phyloP scores from a whole-genome alignment of 2,888 invertebrate species.

The Carabus problematicus region DNA sequence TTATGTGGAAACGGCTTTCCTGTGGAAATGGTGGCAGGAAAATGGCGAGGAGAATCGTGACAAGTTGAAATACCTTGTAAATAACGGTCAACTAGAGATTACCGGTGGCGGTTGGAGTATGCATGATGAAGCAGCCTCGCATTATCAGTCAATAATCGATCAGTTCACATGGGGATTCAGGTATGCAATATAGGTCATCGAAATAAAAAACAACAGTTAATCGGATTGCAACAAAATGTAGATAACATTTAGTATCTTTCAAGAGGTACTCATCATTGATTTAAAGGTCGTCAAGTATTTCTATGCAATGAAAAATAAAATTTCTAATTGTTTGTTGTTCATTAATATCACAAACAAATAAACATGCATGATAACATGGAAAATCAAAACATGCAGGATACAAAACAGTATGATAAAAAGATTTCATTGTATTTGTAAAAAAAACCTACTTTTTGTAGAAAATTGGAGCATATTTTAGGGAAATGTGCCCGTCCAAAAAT shows the following conservation, averaged over 20 bases:
- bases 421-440: no score
- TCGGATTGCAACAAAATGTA: not conserved
- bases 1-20: slow-evolving; percentile 87
- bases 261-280: no score
- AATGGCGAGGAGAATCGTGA: slow-evolving; percentile 67
- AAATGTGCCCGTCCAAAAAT: slow-evolving; percentile 77
- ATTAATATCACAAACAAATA: no score
- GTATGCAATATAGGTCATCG: slow-evolving; percentile 53
- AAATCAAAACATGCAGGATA: no score
- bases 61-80: slow-evolving; percentile 72
- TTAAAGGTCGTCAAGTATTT: not conserved
- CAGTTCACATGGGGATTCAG: slow-evolving; percentile 79
- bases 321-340: no score
- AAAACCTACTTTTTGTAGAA: slow-evolving; percentile 56
- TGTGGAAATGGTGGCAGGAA: slow-evolving; percentile 85
- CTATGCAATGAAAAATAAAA: no score
- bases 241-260: not conserved
- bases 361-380: no score
- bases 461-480: slow-evolving; percentile 73
- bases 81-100: slow-evolving; percentile 77
- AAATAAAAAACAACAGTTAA: not conserved
- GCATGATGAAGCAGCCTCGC: slow-evolving; percentile 79
- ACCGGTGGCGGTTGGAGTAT: slow-evolving; percentile 84
- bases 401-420: no score
- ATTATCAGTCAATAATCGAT: slow-evolving; percentile 77